These are phyloP conservation scores for Calephelis perditalis DNA, from an alignment of 2,888 invertebrate species.

Conservation along the genomic window DNA sequence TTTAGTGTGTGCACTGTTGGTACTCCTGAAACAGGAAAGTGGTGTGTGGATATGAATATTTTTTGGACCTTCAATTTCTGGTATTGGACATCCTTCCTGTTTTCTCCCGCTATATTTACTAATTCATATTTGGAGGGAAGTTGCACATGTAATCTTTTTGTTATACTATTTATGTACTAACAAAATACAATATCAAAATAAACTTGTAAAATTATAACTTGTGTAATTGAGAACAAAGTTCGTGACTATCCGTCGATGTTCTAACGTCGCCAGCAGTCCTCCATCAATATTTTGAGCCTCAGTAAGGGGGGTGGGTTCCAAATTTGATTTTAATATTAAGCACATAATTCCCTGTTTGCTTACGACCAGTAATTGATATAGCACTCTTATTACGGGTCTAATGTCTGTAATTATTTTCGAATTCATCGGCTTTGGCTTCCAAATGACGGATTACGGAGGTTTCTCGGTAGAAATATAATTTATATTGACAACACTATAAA, in stretches of 20 bases:
- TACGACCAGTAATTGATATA: slow-evolving; percentile 68
- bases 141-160: too few relatives aligned
- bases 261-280: neutral
- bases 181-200: too few relatives aligned
- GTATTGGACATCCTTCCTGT: too few relatives aligned
- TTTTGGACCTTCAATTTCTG: too few relatives aligned
- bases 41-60: too few relatives aligned
- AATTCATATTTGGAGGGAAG: too few relatives aligned
- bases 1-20: too few relatives aligned
- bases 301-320: slow-evolving; percentile 51
- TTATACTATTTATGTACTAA: too few relatives aligned
- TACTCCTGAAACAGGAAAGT: too few relatives aligned
- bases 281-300: slow-evolving; percentile 19
- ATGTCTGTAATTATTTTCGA: slow-evolving; percentile 75
- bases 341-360: slow-evolving; percentile 68
- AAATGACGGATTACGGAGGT: slow-evolving; percentile 54
- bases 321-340: slow-evolving; percentile 76
- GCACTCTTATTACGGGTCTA: slow-evolving; percentile 64
- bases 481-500: slow-evolving; percentile 8
- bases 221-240: too few relatives aligned
- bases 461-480: slow-evolving; percentile 29
- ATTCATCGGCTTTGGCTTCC: slow-evolving; percentile 63
- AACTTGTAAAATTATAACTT: too few relatives aligned
- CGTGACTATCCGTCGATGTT: slow-evolving; percentile 8
- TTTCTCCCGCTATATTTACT: too few relatives aligned